Percentiles rank a stretch among this genome's conserved stretches.
These are phyloP conservation scores for Eristalis tenax DNA, from an alignment of 2,888 invertebrate species.

Conservation along the genomic window DNA sequence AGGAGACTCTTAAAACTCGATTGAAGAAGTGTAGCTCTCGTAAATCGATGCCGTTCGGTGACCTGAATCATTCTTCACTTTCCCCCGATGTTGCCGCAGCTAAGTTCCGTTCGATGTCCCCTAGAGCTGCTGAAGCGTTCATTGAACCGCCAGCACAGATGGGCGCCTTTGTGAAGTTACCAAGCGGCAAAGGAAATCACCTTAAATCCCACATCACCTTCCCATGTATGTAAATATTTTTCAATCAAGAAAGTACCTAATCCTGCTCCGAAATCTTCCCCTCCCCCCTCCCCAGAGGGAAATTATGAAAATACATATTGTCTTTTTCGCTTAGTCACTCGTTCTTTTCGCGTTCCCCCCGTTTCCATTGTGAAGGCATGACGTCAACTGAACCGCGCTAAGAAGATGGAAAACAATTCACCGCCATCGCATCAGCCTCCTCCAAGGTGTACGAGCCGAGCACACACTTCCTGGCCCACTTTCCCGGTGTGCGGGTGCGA, in stretches of 20 bases:
- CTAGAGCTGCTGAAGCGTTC: too few relatives aligned
- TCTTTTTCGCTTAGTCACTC: slow-evolving; percentile 18
- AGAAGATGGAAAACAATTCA: not conserved
- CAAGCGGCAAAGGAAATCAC: not conserved
- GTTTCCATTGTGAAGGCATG: not conserved
- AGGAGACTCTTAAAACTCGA: too few relatives aligned
- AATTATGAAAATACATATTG: slow-evolving; percentile 19
- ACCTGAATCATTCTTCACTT: not conserved
- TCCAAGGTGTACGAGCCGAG: too few relatives aligned
- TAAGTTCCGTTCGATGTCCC: too few relatives aligned
- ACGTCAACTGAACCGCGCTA: not conserved
- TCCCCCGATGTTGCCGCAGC: too few relatives aligned
- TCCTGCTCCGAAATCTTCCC: not conserved
- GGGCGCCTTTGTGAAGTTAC: not conserved
- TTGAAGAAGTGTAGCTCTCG: too few relatives aligned
- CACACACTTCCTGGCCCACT: too few relatives aligned
- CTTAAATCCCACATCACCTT: not conserved
- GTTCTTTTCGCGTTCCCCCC: not conserved
- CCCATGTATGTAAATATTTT: not conserved
- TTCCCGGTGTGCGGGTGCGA: not conserved
- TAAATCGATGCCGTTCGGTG: too few relatives aligned
- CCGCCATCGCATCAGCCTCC: not conserved
- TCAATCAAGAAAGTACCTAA: not conserved
- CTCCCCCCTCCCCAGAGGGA: not conserved
- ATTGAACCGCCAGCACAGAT: not conserved